Conservation (phyloP, 2,888 invertebrate genomes). For the Theretra japonica region DNA sequence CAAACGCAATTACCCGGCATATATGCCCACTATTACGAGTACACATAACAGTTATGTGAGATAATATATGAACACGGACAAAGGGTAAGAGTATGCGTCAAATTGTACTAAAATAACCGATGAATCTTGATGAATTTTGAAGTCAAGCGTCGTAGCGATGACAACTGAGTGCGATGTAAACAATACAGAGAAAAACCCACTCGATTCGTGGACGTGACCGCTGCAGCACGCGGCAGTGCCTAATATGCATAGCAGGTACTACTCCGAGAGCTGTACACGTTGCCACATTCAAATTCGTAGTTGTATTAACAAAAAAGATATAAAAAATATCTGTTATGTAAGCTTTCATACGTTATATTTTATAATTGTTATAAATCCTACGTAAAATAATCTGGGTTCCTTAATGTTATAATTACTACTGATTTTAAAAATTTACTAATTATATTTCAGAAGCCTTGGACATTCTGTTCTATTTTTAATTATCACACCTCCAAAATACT, state of each 20-base stretch:
- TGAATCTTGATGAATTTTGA: conserved; percentile 20
- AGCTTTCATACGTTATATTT: no score
- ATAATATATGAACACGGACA: background rate
- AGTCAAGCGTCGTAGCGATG: conserved; percentile 41
- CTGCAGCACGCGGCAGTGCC: conserved; percentile 35
- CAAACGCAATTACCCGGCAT: background rate
- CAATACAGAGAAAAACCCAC: conserved; percentile 65
- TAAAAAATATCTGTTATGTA: no score
- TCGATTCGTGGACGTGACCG: conserved; percentile 49
- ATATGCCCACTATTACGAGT: background rate
- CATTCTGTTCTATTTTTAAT: no score
- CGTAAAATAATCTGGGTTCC: no score
- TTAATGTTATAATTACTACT: no score
- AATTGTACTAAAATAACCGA: conserved; percentile 7
- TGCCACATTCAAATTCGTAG: background rate
- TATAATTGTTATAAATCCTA: no score
- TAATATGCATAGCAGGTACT: conserved; percentile 45
- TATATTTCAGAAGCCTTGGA: no score
- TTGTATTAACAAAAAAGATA: background rate
- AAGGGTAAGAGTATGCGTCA: background rate
- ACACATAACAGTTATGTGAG: background rate
- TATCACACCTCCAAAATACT: no score
- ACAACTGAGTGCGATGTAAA: conserved; percentile 45
- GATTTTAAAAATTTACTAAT: no score
- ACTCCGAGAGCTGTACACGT: conserved; percentile 20